Conservation (phyloP, 92 coral and sea anemone genomes). For the Desmophyllum pertusum region DNA sequence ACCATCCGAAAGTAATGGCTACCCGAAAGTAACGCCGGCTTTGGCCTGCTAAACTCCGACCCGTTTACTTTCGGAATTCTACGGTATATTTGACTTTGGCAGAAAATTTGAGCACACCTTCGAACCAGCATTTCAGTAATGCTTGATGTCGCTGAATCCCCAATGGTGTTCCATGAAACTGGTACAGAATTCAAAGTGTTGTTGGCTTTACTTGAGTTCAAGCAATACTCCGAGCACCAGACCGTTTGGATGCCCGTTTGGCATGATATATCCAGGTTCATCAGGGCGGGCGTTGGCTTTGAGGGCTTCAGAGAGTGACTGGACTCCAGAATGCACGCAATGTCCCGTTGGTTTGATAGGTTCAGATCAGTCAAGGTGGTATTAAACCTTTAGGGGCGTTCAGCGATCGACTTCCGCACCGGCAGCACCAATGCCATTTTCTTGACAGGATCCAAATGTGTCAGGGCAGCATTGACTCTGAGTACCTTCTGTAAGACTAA, state of each 20-base stretch:
- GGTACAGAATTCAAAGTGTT: background rate
- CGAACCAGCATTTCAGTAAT: background rate
- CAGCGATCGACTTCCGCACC: background rate
- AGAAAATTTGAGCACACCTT: too few relatives aligned
- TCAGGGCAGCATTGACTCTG: background rate
- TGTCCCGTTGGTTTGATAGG: background rate
- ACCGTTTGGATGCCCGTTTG: background rate
- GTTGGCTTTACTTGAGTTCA: background rate
- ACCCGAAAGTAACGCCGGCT: too few relatives aligned
- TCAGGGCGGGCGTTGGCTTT: background rate
- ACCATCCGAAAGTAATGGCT: too few relatives aligned
- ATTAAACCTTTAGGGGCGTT: background rate
- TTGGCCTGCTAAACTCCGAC: too few relatives aligned
- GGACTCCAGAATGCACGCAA: background rate
- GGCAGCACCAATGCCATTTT: background rate
- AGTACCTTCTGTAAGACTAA: background rate
- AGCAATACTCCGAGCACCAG: background rate
- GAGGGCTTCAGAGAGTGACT: background rate
- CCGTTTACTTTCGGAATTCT: too few relatives aligned
- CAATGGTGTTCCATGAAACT: background rate
- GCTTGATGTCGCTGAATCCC: background rate
- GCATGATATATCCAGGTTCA: background rate
- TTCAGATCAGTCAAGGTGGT: background rate
- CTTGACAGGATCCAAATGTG: background rate
- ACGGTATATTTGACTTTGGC: too few relatives aligned